phyloP scores from a whole-genome alignment of 2,888 invertebrate genomes.

The Drosophila prostipennis region DNA sequence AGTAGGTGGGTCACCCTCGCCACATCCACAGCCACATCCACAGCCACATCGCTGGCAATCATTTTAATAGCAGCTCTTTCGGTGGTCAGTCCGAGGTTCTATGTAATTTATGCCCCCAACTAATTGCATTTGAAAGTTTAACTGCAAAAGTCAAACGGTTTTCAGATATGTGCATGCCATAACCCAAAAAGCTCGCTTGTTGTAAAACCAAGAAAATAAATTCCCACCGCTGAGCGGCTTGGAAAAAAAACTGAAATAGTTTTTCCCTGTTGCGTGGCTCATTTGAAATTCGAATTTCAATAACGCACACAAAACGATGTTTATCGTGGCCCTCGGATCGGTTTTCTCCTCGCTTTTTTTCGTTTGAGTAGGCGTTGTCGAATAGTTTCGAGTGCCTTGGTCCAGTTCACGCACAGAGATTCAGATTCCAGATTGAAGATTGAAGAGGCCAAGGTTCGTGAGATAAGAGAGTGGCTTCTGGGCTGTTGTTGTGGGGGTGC shows the following conservation, averaged over 20 bases:
- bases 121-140: constrained; percentile 77
- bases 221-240: constrained; percentile 21
- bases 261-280: constrained; percentile 57
- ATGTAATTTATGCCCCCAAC: constrained; percentile 73
- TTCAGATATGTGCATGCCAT: constrained; percentile 68
- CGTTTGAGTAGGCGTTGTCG: constrained; percentile 74
- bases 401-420: constrained; percentile 73
- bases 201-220: constrained; percentile 1
- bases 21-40: constrained; percentile 8
- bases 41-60: constrained; percentile 52
- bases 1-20: constrained; percentile 62
- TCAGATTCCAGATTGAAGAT: constrained; percentile 33
- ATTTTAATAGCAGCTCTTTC: constrained; percentile 73
- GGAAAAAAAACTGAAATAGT: constrained; percentile 21
- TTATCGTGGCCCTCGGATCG: constrained; percentile 51
- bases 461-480: constrained; percentile 68
- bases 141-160: constrained; percentile 80
- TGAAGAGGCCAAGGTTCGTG: constrained; percentile 74
- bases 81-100: constrained; percentile 56
- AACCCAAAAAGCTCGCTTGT: constrained; percentile 45
- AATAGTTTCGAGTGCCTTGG: constrained; percentile 67
- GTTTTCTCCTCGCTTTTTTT: constrained; percentile 18
- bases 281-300: constrained; percentile 78
- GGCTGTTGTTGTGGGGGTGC: constrained; percentile 70
- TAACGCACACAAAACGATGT: constrained; percentile 74